A percentile compares a stretch with the other conserved stretches of the same genome.
phyloP scores from a whole-genome alignment of 2,113 vertebrate genomes.

The Phalacrocorax aristotelis region DNA sequence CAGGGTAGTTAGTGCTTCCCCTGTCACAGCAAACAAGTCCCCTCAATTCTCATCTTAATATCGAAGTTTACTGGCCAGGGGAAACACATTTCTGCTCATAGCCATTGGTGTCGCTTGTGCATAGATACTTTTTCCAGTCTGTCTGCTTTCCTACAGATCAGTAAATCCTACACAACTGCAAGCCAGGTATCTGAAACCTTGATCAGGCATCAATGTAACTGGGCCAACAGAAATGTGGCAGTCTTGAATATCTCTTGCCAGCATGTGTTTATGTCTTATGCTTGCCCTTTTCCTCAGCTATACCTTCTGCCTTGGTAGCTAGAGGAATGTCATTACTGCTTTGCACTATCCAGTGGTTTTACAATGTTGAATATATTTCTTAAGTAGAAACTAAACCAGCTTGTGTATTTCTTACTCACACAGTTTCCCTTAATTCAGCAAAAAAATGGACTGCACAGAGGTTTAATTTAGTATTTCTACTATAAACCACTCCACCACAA shows the following conservation, averaged over 20 bases:
- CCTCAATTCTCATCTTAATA: background rate
- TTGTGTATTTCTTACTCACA: background rate
- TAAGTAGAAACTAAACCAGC: background rate
- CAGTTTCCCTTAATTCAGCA: background rate
- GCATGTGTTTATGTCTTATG: background rate
- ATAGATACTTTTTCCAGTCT: background rate
- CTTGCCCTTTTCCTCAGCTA: background rate
- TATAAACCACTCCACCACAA: background rate
- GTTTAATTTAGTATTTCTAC: background rate
- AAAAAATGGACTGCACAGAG: background rate
- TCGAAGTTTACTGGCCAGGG: background rate
- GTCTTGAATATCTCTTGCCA: background rate
- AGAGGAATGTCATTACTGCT: background rate
- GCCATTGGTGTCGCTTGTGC: background rate
- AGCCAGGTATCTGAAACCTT: background rate
- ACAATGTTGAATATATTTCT: background rate
- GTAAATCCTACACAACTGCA: background rate
- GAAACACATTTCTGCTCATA: background rate
- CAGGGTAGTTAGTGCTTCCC: background rate
- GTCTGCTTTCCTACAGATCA: background rate
- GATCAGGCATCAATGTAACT: background rate
- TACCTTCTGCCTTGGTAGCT: background rate
- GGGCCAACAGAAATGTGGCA: background rate
- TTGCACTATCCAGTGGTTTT: background rate
- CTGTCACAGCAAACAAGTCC: background rate